Conservation (phyloP, 2,797 vertebrate species). For the Astyanax mexicanus region DNA sequence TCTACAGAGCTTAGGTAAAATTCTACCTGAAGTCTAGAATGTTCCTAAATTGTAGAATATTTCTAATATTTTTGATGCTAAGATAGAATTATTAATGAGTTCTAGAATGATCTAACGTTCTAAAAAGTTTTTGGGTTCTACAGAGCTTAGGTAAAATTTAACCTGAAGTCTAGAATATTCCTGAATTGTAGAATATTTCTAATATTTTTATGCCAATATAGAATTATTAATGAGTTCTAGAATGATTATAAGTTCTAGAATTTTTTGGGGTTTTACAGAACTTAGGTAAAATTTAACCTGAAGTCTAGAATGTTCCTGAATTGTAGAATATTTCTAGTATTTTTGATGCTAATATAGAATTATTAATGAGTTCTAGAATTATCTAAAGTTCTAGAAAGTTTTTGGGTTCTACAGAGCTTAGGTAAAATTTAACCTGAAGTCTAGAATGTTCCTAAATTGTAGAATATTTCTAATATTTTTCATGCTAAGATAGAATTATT, state of each 20-base stretch:
- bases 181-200: not conserved
- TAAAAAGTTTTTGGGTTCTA: not conserved
- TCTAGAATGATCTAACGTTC: too few species aligned
- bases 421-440: too few species aligned
- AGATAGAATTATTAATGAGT: not conserved
- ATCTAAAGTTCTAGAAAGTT: not conserved
- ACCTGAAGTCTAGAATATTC: not conserved
- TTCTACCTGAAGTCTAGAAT: too few species aligned
- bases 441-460: too few species aligned
- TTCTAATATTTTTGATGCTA: not conserved
- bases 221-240: not conserved
- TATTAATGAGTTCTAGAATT: not conserved
- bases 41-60: not conserved
- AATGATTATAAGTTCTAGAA: not conserved
- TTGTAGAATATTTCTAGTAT: not conserved
- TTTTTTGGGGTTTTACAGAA: too few species aligned
- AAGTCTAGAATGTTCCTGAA: not conserved
- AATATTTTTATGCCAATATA: too few species aligned
- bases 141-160: not conserved
- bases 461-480: not conserved
- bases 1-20: too few species aligned
- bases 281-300: not conserved
- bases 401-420: too few species aligned
- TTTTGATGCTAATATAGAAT: not conserved
- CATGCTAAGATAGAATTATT: not conserved